These are phyloP conservation scores for Pimpla rufipes DNA, from an alignment of 2,888 invertebrate species.

Conservation along the genomic window DNA sequence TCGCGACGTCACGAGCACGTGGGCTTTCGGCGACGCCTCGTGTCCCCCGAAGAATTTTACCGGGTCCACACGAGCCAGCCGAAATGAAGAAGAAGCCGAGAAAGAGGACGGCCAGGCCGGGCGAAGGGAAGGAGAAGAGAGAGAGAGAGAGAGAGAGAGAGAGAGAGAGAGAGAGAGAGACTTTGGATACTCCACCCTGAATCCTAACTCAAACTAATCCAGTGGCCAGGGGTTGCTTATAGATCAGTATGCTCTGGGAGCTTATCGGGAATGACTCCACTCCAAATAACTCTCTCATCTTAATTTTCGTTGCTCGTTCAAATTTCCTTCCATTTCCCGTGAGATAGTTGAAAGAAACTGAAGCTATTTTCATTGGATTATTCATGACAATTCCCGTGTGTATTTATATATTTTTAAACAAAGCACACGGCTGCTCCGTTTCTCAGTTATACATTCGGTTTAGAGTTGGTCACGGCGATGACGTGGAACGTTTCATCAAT, in stretches of 20 bases:
- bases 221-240: slow-evolving; percentile 70
- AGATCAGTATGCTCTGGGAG: slow-evolving; percentile 65
- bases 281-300: not conserved
- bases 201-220: slow-evolving; percentile 70
- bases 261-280: slow-evolving; percentile 58
- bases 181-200: slow-evolving; percentile 65
- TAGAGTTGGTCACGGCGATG: too few species aligned
- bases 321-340: not conserved
- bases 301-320: not conserved
- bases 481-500: too few species aligned
- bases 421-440: too few species aligned
- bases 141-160: slow-evolving; percentile 46
- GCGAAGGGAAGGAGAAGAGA: slow-evolving; percentile 29
- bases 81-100: slow-evolving; percentile 41
- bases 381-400: not conserved
- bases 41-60: slow-evolving; percentile 77
- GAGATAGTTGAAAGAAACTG: not conserved
- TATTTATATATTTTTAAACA: too few species aligned
- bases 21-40: slow-evolving; percentile 80
- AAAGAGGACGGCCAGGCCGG: not conserved
- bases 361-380: not conserved
- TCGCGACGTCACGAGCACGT: slow-evolving; percentile 80
- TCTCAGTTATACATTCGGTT: not conserved
- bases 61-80: slow-evolving; percentile 73
- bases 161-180: slow-evolving; percentile 15